Evolutionary conservation across 2,113 vertebrate species (phyloP), one percentile per base, ranked within the genome.

Genomic region (Trogon melanurus): DNA sequence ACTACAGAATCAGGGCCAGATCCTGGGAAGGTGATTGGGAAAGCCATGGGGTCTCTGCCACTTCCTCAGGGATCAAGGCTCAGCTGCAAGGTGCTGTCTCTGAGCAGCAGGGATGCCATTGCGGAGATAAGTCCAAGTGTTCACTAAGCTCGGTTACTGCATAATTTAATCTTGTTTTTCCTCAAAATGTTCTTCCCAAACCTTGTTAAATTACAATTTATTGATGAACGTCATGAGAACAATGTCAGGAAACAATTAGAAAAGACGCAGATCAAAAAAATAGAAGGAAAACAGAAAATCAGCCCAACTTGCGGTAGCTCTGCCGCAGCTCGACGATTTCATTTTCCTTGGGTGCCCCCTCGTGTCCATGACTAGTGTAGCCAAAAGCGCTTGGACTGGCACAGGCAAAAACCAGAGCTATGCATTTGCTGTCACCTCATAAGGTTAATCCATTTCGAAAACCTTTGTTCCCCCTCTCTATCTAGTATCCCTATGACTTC

Each of bases 341-440:
- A 8, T 85, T 95, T 96, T 93, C 93, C 91, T 97, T 60, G 96
- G 78, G 41, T 79, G 95, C 96, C 96, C 92, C 4, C 96, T 95
- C 27, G 85, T 91, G 96, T 94, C 72, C 83, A 79, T 47, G 66
- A 5, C 51, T 45, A 10, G 61, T 6, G 16, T 41, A 84, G 57
- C 72, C 44, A 38, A 61, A 61, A 6, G 38, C n/a, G 13, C 29
- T 86, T 2, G 47, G 21, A 29, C 32, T n/a, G 61, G 30, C 44
- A 36, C 6, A 12, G 5, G 5, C 4, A 6, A 58, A 89, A 89
- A 61, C 47, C 41, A 54, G 9, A 29, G 26, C 23, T 21, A 50
- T 23, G 6, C 72, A 61, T 14, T 83, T 79, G 41, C 22, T 41
- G 16, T 82, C 83, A 47, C 85, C 91, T 81, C 89, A 93, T 92